Evolutionary conservation across 2,113 vertebrate genomes (phyloP).

Genomic region (Psilopogon haemacephalus): DNA sequence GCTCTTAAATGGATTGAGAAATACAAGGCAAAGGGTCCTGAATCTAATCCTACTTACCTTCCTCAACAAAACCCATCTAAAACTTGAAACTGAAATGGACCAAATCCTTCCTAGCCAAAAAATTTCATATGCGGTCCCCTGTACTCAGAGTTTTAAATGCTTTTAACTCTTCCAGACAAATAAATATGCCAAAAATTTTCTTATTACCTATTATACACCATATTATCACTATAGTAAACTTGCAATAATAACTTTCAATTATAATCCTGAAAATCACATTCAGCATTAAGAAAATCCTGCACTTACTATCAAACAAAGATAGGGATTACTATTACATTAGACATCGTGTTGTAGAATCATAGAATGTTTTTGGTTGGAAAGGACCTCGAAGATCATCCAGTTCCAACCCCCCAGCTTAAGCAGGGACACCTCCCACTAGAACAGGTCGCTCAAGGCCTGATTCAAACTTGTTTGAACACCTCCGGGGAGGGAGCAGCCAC

Average conservation of each 20-base stretch:
- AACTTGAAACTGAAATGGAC: background rate
- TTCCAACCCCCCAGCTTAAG: no score
- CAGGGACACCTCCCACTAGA: no score
- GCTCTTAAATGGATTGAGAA: background rate
- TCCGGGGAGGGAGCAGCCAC: no score
- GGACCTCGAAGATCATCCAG: no score
- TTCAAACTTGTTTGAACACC: no score
- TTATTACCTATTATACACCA: no score
- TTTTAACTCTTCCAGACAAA: background rate
- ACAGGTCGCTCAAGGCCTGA: no score
- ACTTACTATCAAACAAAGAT: background rate
- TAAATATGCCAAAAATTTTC: background rate
- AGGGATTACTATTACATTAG: fast-evolving
- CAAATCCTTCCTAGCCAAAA: background rate
- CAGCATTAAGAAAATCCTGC: background rate
- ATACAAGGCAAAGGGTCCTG: background rate
- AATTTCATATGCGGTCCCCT: background rate
- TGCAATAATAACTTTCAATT: no score
- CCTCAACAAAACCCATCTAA: background rate
- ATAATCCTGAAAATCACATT: background rate
- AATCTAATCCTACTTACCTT: background rate
- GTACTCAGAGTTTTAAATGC: background rate
- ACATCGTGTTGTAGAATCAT: fast-evolving
- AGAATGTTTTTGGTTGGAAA: no score
- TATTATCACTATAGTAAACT: background rate